These are phyloP conservation scores for Podotricha telesiphe DNA, from an alignment of 2,888 invertebrate genomes.

Conservation along the genomic window DNA sequence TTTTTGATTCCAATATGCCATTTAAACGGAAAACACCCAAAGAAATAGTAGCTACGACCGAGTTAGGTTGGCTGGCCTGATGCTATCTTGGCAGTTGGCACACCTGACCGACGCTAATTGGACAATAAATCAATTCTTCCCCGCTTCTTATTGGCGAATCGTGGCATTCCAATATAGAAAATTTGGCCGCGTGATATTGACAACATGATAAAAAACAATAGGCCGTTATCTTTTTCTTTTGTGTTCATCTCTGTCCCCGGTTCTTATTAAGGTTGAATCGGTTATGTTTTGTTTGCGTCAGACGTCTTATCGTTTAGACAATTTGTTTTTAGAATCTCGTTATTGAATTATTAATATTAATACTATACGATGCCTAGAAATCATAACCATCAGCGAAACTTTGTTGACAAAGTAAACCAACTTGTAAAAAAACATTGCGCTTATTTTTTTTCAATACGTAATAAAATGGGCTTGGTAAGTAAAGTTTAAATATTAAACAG, in stretches of 20 bases:
- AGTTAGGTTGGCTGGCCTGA: slow-evolving; percentile 81
- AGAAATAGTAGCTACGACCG: slow-evolving; percentile 77
- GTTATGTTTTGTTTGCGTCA: slow-evolving; percentile 74
- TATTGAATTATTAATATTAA: slow-evolving; percentile 61
- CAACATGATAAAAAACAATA: slow-evolving; percentile 84
- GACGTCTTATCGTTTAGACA: slow-evolving; percentile 78
- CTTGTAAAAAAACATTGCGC: slow-evolving; percentile 15
- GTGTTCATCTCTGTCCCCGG: slow-evolving; percentile 79
- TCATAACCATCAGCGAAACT: slow-evolving; percentile 16
- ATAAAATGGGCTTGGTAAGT: background rate
- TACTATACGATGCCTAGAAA: slow-evolving; percentile 19
- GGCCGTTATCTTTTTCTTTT: slow-evolving; percentile 82
- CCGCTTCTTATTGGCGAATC: slow-evolving; percentile 83
- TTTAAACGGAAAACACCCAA: slow-evolving; percentile 79
- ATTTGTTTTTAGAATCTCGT: slow-evolving; percentile 80
- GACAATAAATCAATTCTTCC: slow-evolving; percentile 84
- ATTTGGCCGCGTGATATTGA: slow-evolving; percentile 84
- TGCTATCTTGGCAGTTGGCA: slow-evolving; percentile 84
- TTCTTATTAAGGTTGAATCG: slow-evolving; percentile 79
- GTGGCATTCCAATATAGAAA: slow-evolving; percentile 84
- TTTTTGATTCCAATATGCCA: slow-evolving; percentile 82
- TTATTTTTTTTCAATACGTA: slow-evolving; percentile 5
- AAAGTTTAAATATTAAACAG: slow-evolving; percentile 47
- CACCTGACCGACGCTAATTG: slow-evolving; percentile 84
- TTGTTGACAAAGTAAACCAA: background rate